Evolutionary conservation across 2,888 invertebrate species (phyloP), one percentile per base, ranked within the genome.

Genomic region (Drosophila yooni): DNA sequence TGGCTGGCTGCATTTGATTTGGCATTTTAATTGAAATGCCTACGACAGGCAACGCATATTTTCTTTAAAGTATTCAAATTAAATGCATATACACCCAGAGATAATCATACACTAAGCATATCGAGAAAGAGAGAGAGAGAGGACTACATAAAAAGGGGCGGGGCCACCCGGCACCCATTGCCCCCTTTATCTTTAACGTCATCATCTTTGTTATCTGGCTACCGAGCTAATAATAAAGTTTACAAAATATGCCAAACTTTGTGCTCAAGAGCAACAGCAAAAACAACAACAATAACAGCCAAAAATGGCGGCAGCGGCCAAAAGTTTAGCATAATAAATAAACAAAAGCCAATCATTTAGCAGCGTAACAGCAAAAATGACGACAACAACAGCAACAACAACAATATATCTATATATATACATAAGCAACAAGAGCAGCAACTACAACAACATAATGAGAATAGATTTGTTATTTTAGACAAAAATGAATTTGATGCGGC

Each of bases 171-270:
- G 25, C 36, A 27, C n/a, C 46, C 38, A 27, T 21, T n/a, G 21
- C 40, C 34, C 13, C 62, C 21, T 25, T 48, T 40, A 53, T 62
- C 50, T 59, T 21, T 62, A 38, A 57, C 60, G 36, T 60, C 62
- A 76, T 50, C 52, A 53, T 53, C 40, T 61, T 58, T 33, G 64
- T 69, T 72, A 60, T 65, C 58, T 58, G 71, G 38, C 78, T 63
- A 63, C 64, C 75, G 75, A 69, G 91, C 90, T 90, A 90, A 91
- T 91, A 91, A 91, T 91, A 85, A 91, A 91, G 90, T 91, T 91
- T 85, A 74, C 82, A 79, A 91, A 89, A 90, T 83, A 91, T 90
- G 86, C 90, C 83, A 86, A 91, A 91, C 82, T 91, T 91, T 90
- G 74, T 54, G 82, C 81, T 75, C 31, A 63, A 73, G 57, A 79